These are phyloP conservation scores for Lasioglossum pauxillum DNA, from an alignment of 2,888 invertebrate species.

Conservation along the genomic window DNA sequence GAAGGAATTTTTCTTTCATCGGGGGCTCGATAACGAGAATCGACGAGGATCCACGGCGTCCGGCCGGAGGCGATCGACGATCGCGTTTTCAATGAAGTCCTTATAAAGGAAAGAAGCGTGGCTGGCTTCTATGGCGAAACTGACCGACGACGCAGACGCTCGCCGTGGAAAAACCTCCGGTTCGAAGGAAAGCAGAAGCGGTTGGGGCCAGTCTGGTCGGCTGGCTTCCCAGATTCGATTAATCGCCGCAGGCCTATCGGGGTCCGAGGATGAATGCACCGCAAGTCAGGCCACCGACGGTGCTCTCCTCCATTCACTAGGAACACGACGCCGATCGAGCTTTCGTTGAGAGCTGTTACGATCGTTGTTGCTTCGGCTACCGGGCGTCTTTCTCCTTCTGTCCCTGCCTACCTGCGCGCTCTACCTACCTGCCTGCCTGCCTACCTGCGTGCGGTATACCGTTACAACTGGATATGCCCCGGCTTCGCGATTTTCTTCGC, in stretches of 20 bases:
- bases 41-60: background rate
- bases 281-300: conserved; percentile 64
- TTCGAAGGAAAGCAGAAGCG: conserved; percentile 66
- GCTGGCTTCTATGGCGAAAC: conserved; percentile 59
- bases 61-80: conserved; percentile 34
- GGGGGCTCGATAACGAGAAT: background rate
- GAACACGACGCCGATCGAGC: conserved; percentile 44
- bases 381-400: conserved; percentile 22
- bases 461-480: conserved; percentile 68
- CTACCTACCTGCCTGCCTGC: conserved; percentile 26
- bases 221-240: conserved; percentile 61
- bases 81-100: conserved; percentile 77
- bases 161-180: conserved; percentile 67
- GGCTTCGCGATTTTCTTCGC: conserved; percentile 67
- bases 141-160: conserved; percentile 18
- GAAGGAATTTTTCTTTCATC: background rate
- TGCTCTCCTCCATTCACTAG: conserved; percentile 66
- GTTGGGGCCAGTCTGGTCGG: conserved; percentile 21
- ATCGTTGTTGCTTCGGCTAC: conserved; percentile 19
- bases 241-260: conserved; percentile 67
- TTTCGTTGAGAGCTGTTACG: conserved; percentile 62
- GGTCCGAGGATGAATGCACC: conserved; percentile 67
- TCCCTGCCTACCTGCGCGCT: background rate
- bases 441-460: conserved; percentile 53
- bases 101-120: conserved; percentile 75